Conservation (phyloP, 2,113 vertebrate species). For the Hippocampus mohnikei region DNA sequence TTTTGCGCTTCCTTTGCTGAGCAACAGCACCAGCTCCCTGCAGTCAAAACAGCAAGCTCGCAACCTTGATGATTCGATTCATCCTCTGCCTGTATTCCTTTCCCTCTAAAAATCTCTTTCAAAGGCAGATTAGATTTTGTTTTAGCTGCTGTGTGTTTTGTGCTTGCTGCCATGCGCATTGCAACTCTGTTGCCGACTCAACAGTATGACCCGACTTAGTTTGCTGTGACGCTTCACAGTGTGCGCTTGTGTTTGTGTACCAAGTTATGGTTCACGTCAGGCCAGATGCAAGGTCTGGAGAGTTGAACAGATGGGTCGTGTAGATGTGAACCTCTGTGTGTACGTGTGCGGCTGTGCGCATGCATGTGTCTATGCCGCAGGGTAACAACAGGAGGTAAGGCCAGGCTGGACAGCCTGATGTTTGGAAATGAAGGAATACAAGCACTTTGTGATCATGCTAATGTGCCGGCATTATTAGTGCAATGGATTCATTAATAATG, state of each 20-base stretch:
- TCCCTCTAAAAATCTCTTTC: slow-evolving; percentile 11
- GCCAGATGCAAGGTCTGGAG: slow-evolving; percentile 50
- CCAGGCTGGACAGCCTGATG: slow-evolving; percentile 43
- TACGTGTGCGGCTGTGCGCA: slow-evolving; percentile 25
- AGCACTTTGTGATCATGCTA: slow-evolving; percentile 38
- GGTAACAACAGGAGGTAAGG: slow-evolving; percentile 34
- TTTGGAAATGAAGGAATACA: slow-evolving; percentile 49
- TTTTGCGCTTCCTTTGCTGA: slow-evolving; percentile 18
- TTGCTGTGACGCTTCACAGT: slow-evolving; percentile 13
- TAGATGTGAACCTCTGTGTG: slow-evolving; percentile 10
- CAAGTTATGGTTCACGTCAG: slow-evolving; percentile 50
- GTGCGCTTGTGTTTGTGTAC: slow-evolving; percentile 15
- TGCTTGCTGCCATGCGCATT: slow-evolving; percentile 27
- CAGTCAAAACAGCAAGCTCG: slow-evolving; percentile 13
- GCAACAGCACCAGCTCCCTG: slow-evolving; percentile 35
- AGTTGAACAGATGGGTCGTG: slow-evolving; percentile 60
- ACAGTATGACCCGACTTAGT: slow-evolving; percentile 8
- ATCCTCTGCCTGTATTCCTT: slow-evolving; percentile 8
- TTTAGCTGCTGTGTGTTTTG: slow-evolving; percentile 25
- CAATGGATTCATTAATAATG: not conserved
- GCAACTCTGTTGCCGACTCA: slow-evolving; percentile 24
- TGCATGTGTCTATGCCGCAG: slow-evolving; percentile 32
- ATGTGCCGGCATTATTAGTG: not conserved
- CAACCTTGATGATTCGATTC: slow-evolving; percentile 22
- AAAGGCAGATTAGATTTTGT: slow-evolving; percentile 32